These are phyloP conservation scores for Serinus canaria DNA, from an alignment of 2,113 vertebrate species.

Conservation along the genomic window DNA sequence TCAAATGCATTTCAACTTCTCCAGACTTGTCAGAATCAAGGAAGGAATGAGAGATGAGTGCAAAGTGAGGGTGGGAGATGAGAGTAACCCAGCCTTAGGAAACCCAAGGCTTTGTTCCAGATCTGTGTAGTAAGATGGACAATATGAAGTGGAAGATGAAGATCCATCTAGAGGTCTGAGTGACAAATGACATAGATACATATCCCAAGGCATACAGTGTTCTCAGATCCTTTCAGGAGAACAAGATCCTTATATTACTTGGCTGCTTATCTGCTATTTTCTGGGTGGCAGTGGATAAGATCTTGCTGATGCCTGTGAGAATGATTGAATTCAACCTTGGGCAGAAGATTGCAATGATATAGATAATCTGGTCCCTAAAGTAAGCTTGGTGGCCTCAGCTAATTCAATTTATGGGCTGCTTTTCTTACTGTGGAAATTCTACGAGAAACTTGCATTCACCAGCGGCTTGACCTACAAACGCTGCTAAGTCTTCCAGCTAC, in stretches of 20 bases:
- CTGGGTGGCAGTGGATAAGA: neutral
- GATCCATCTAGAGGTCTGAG: neutral
- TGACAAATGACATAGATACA: neutral
- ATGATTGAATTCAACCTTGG: neutral
- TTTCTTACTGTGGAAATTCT: neutral
- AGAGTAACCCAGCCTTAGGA: neutral
- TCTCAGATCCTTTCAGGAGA: neutral
- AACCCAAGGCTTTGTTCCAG: neutral
- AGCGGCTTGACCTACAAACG: neutral
- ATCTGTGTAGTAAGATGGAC: neutral
- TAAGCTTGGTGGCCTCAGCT: conserved; percentile 19
- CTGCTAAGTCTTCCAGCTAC: neutral
- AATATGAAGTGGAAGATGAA: neutral
- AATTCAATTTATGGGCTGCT: neutral
- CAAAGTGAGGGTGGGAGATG: neutral
- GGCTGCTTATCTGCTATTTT: neutral
- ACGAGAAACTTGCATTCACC: neutral
- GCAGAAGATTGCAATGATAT: neutral
- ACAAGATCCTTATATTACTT: neutral
- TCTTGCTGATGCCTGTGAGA: neutral
- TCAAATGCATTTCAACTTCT: neutral
- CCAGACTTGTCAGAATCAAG: neutral
- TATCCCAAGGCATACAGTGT: neutral
- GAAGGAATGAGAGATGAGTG: neutral
- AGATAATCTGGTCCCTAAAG: conserved; percentile 9